phyloP scores from a whole-genome alignment of 1,140 invertebrate species.

The Drosophila cardini region DNA sequence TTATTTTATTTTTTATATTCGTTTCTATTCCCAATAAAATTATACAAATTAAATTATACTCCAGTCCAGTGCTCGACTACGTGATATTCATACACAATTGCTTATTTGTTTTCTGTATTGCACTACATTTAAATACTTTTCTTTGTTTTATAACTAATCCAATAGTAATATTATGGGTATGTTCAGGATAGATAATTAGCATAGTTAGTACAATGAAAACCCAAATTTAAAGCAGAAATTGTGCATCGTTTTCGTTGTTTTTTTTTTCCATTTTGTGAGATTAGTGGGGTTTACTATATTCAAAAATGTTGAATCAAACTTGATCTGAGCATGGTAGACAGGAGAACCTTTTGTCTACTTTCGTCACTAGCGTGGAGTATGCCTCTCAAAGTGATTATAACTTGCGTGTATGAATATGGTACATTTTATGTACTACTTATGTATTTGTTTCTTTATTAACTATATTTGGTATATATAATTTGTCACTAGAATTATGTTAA shows the following conservation, averaged over 20 bases:
- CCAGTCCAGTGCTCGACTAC: not conserved
- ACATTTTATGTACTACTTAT: not conserved
- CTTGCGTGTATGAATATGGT: not conserved
- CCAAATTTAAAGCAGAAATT: no score
- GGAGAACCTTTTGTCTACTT: not conserved
- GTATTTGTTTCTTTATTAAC: not conserved
- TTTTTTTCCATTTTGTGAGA: no score
- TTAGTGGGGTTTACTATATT: not conserved
- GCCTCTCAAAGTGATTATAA: not conserved
- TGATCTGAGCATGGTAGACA: not conserved
- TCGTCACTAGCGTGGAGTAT: no score
- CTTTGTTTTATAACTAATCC: not conserved
- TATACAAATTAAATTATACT: not conserved
- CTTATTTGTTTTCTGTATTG: not conserved
- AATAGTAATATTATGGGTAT: not conserved
- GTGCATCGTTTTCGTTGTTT: no score
- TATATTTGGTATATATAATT: slow-evolving; percentile 1
- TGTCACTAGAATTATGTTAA: not conserved
- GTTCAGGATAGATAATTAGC: not conserved
- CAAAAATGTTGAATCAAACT: not conserved
- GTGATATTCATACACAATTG: not conserved
- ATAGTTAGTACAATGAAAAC: not conserved
- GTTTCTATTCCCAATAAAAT: no score
- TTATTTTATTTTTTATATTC: no score
- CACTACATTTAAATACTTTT: not conserved